These are phyloP conservation scores for Prietella phreatophila DNA, from an alignment of 2,113 vertebrate genomes.

Conservation along the genomic window DNA sequence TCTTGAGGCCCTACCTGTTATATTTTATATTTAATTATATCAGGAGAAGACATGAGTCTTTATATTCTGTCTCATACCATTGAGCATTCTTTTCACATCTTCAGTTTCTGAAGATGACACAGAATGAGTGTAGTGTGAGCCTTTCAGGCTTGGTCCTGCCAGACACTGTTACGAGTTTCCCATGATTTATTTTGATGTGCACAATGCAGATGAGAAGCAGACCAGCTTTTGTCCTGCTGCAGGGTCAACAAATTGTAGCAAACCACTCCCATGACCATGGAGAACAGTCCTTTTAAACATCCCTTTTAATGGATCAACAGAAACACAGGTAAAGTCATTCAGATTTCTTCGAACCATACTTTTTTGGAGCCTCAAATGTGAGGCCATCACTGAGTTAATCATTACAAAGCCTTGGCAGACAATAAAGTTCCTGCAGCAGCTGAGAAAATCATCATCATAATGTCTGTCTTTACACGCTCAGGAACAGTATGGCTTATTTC, in stretches of 20 bases:
- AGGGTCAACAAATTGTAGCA: background rate
- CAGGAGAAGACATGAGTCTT: background rate
- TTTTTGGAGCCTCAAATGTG: background rate
- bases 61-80: background rate
- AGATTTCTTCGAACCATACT: background rate
- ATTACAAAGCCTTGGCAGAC: background rate
- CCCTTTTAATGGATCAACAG: background rate
- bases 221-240: background rate
- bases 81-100: conserved; percentile 73
- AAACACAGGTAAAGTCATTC: background rate
- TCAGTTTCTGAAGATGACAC: conserved; percentile 77
- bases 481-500: background rate
- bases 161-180: conserved; percentile 77
- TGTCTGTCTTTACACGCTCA: background rate
- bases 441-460: background rate
- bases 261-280: background rate
- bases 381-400: background rate
- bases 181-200: conserved; percentile 1
- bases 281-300: background rate
- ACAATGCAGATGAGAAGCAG: background rate
- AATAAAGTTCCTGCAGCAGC: background rate
- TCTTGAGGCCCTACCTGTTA: background rate
- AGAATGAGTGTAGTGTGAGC: conserved; percentile 45
- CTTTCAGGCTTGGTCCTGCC: conserved; percentile 75
- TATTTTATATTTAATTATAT: background rate